Base-by-base conservation (phyloP, 2,113 vertebrate species). In the Craseonycteris thonglongyai region DNA sequence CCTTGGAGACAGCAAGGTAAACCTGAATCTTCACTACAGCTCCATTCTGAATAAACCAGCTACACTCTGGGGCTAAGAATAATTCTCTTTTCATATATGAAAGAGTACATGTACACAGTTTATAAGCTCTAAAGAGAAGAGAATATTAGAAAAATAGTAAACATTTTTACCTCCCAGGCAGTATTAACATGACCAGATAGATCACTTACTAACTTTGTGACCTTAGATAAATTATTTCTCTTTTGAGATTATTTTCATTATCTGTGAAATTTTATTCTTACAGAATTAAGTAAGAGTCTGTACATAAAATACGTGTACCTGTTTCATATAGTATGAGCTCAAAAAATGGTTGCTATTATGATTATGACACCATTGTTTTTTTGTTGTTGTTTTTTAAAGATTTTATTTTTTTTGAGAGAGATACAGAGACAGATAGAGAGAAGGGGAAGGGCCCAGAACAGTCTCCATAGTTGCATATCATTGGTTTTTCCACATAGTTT, bases 1-100 rank as follows among this genome's bases (percentile, higher is more conserved):
- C 47, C 98, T 99, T 79, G 99, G 99, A 90, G 99, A 99, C 91
- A 99, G 99, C 98, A 99, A 99, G 99, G 99, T 99, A 98, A 96
- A 93, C 83, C 42, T 26, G 16, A 59, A 10, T 89, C 69, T 68
- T 33, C 26, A n/a, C 4, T 58, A 40, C 2, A 56, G 24, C 28
- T 74, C 12, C 28, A 14, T 80, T 93, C 40, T 69, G 74, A 9
- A 0, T 84, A 81, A 12, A 30, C 65, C 15, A 96, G 28, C 18
- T 45, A 38, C 6, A 38, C 72, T 68, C 58, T 42, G 5, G 49
- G 15, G 19, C 66, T 90, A 51, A 74, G 28, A 95, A 6, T 51
- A 93, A n/a, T 14, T 83, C 40, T 95, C 3, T 93, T 81, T 90
- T 66, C 33, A 68, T 45, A 80, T 1, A 11, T 71, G 54, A 42